Evolutionary conservation across 2,113 vertebrate genomes (phyloP).

Genomic region (Colossoma macropomum): DNA sequence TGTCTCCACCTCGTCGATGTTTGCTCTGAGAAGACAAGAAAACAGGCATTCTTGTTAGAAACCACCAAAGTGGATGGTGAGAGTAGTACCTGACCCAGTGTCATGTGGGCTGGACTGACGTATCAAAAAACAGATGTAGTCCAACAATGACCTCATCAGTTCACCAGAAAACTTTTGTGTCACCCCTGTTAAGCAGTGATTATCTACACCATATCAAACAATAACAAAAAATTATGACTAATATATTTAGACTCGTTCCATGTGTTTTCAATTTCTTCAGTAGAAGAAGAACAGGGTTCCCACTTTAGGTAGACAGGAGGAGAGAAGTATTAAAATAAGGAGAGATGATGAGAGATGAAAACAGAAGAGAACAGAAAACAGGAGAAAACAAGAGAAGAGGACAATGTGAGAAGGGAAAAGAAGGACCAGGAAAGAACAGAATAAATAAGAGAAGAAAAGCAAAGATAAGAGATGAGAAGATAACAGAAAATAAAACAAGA

Average conservation of each 20-base stretch:
- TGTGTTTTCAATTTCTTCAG: neutral
- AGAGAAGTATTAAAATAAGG: neutral
- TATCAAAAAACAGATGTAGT: slow-evolving; percentile 12
- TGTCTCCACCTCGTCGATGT: slow-evolving; percentile 96
- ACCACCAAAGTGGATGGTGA: neutral
- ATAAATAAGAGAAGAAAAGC: neutral
- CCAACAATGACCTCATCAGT: neutral
- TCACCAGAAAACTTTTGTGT: neutral
- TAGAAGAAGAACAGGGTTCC: neutral
- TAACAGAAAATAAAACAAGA: too few relatives aligned
- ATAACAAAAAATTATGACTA: slow-evolving; percentile 23
- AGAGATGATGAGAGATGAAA: too few relatives aligned
- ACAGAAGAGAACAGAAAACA: neutral
- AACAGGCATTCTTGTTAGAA: slow-evolving; percentile 46
- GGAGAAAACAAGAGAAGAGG: too few relatives aligned
- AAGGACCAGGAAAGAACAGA: neutral
- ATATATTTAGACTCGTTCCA: neutral
- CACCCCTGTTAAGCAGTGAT: neutral
- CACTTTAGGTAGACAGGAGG: neutral
- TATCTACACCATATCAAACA: slow-evolving; percentile 8
- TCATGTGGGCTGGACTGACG: neutral
- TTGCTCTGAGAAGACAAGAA: slow-evolving; percentile 81
- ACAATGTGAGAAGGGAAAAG: too few relatives aligned
- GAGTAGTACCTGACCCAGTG: neutral
- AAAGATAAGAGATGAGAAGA: neutral